Percentiles rank a stretch among this genome's conserved stretches.
Conservation (phyloP, 2,113 vertebrate genomes). For the Piaya cayana region DNA sequence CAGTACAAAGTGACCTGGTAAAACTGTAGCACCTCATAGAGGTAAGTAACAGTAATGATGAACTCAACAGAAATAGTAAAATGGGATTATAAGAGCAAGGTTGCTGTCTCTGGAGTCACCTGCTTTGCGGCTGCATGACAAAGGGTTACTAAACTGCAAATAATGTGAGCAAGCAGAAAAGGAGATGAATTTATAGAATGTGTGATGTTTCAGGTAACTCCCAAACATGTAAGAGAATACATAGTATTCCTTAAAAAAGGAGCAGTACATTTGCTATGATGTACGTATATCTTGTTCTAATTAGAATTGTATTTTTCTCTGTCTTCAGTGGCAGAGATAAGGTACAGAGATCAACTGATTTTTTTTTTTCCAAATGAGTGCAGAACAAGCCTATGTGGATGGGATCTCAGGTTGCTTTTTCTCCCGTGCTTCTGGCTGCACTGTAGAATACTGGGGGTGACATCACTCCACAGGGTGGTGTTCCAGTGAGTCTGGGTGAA, state of each 20-base stretch:
- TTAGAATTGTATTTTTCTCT: background rate
- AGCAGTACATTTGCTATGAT: background rate
- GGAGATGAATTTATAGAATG: background rate
- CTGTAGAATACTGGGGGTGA: background rate
- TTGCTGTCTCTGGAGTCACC: background rate
- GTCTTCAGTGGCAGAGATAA: background rate
- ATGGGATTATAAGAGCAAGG: background rate
- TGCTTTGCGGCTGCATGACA: background rate
- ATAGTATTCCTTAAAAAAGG: background rate
- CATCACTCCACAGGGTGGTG: rapidly evolving
- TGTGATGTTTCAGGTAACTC: background rate
- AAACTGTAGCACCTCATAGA: background rate
- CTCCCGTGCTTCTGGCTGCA: background rate
- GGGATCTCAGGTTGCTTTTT: background rate
- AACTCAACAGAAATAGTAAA: background rate
- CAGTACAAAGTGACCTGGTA: background rate
- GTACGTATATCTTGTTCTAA: background rate
- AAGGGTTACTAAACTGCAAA: background rate
- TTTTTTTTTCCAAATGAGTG: no score
- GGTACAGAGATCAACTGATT: background rate
- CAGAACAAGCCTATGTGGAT: rapidly evolving
- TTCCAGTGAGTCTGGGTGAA: background rate
- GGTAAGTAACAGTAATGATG: background rate
- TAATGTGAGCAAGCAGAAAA: background rate
- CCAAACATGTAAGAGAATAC: background rate